These are phyloP conservation scores for Drosophila kikkawai DNA, from an alignment of 1,140 invertebrate genomes.

Conservation along the genomic window DNA sequence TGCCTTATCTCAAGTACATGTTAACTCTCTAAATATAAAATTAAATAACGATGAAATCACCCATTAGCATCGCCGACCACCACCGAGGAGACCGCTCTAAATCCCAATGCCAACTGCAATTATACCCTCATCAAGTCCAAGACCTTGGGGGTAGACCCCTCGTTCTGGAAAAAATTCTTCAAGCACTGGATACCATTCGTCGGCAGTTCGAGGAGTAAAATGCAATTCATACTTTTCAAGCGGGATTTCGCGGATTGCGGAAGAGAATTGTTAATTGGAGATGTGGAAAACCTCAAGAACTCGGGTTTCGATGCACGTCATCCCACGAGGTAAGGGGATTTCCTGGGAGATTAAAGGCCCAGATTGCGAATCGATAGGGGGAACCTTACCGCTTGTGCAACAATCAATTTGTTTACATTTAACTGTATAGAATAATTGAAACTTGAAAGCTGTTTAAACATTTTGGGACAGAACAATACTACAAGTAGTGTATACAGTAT, in stretches of 20 bases:
- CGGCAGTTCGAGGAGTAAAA: constrained; percentile 60
- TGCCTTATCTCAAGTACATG: too few species aligned
- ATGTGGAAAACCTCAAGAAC: constrained; percentile 60
- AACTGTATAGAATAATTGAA: constrained; percentile 9
- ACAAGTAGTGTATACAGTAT: constrained; percentile 16
- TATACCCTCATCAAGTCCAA: constrained; percentile 61
- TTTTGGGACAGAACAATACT: constrained; percentile 2
- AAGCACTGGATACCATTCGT: constrained; percentile 75
- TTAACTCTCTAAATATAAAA: not conserved
- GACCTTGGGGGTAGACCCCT: constrained; percentile 62
- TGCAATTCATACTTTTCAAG: constrained; percentile 81
- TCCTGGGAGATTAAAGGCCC: constrained; percentile 24
- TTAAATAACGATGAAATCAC: not conserved
- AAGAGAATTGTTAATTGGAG: constrained; percentile 63
- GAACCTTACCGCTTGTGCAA: constrained; percentile 22
- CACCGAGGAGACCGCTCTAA: constrained; percentile 22
- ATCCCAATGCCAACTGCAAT: constrained; percentile 55
- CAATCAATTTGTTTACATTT: constrained; percentile 15
- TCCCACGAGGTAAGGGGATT: constrained; percentile 68
- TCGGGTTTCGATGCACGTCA: constrained; percentile 79
- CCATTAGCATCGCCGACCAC: constrained; percentile 20
- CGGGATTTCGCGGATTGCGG: constrained; percentile 78
- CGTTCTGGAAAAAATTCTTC: constrained; percentile 79
- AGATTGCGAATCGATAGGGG: constrained; percentile 23
- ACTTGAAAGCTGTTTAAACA: constrained; percentile 24